Base-by-base conservation (phyloP, 2,797 vertebrate genomes). In the Callimico goeldii region DNA sequence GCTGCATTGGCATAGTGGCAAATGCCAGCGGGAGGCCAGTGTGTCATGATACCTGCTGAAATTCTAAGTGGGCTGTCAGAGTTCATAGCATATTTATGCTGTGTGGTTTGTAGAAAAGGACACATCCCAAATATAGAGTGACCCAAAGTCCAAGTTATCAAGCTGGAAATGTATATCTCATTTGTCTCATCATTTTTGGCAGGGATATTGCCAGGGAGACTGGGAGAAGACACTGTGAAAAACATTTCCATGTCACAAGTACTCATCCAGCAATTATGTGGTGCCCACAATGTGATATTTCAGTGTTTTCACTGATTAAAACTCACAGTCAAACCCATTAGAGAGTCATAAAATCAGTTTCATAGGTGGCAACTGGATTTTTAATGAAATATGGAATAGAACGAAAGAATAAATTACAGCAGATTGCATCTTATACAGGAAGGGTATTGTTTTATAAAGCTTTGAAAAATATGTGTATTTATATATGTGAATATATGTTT, bases 81-180 rank as follows among this genome's bases (percentile, higher is more conserved):
- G 39, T 41, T 55, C 64, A 90, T 64, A 88, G 57, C 81, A 79
- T 76, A 81, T 92, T 90, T 90, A 72, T 93, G 33, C 41, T 72
- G 11, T 87, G 26, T 96, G 80, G 43, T 58, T 95, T 89, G 96
- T 83, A 70, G 77, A 77, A 97, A 92, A 96, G 67, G 85, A 70
- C 43, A 81, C 24, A 82, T 75, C 90, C 81, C 57, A 70, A 88
- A 92, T 95, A 79, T 28, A 93, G 72, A 95, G n/a, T 80, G 67
- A 72, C 73, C 81, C 48, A 57, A 43, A 88, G 36, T 81, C 72
- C 48, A 86, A 80, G 39, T 70, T 93, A 87, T 57, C 87, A 95
- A 83, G 41, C 82, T 48, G 39, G 64, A 88, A 93, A 55, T 41
- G 41, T 36, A 15, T 43, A 92, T 88, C 39, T 93, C 77, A 79